phyloP scores from a whole-genome alignment of 2,113 vertebrate genomes.

The Ariopsis seemanni region DNA sequence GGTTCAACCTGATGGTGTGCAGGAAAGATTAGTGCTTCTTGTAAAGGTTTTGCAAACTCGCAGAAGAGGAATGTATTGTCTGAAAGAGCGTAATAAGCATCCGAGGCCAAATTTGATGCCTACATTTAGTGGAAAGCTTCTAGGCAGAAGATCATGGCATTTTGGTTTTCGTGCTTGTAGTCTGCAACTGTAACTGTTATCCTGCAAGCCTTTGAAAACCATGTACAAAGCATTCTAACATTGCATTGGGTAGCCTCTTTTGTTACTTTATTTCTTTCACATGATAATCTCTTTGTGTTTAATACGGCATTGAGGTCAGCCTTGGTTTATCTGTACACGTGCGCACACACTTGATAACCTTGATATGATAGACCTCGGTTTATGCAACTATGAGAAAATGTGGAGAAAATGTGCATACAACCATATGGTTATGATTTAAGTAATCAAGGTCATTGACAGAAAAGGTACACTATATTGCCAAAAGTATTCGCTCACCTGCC shows the following conservation, averaged over 20 bases:
- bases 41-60: not conserved
- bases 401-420: not conserved
- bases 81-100: not conserved
- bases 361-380: not conserved
- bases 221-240: not conserved
- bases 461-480: too few relatives aligned
- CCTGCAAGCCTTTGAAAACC: not conserved
- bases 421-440: not conserved
- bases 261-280: slow-evolving; percentile 12
- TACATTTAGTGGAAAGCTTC: not conserved
- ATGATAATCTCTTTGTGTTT: not conserved
- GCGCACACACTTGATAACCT: not conserved
- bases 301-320: not conserved
- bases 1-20: not conserved
- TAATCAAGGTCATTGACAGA: not conserved
- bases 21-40: not conserved
- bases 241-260: not conserved
- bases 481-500: too few relatives aligned
- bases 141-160: not conserved
- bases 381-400: not conserved
- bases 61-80: not conserved
- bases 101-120: not conserved
- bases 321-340: not conserved
- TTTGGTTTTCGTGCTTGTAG: not conserved
- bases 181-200: not conserved